Base-by-base conservation (phyloP, 2,797 vertebrate species). In the Malurus splendens region DNA sequence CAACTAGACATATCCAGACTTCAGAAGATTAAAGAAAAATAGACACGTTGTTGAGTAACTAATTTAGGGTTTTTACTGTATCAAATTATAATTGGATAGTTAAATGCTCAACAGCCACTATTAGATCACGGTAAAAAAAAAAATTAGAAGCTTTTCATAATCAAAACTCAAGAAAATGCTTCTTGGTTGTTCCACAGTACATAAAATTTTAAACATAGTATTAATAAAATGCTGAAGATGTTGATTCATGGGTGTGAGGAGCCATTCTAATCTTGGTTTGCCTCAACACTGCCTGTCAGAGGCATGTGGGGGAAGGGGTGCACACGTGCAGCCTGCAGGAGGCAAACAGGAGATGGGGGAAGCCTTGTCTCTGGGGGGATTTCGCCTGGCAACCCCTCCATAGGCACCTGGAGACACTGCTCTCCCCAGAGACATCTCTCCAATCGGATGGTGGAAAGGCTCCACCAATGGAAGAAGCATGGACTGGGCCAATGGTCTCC, bases 1-100 rank as follows among this genome's bases (percentile, higher is more conserved):
- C 66, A 94, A 92, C 85, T 82, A 91, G 81, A 86, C 70, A 25
- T 75, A 89, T 74, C 48, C 44, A 90, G 51, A 84, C 42, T 83
- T 82, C n/a, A 66, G 41, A 71, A 50, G 14, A 90, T 6, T 75
- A 38, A 79, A 82, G 18, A 68, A 67, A 88, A 48, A 30, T 6
- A 64, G 16, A 82, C 22, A 75, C 39, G 1, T 36, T 82, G 36
- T 67, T 11, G 12, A 60, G 27, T n/a, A 93, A 84, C 38, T 82
- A 79, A 62, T 62, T 82, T 24, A 55, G 22, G 4, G 7, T 2
- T 38, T 83, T 62, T 77, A 48, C 65, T 77, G 24, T 60, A 87
- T 38, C 45, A 91, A 80, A 82, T 54, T 18, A 51, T 68, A 66
- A 59, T 5, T 65, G n/a, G 18, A 72, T 39, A 59, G 33, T 32